These are phyloP conservation scores for Folsomia manolachei DNA, from an alignment of 2,888 invertebrate species.

Conservation along the genomic window DNA sequence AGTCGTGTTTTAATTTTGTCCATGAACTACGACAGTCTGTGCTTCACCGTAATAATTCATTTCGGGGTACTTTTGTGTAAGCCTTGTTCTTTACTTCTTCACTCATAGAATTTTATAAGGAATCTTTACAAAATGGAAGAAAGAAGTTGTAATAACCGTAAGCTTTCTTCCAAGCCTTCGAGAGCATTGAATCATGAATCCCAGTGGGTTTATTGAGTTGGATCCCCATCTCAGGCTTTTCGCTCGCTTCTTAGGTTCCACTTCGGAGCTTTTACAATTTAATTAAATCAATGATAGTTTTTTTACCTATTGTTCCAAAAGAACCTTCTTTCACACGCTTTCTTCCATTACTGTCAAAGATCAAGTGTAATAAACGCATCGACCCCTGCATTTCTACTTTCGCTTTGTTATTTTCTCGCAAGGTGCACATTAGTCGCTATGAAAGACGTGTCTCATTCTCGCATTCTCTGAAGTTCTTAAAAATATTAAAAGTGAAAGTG, in stretches of 20 bases:
- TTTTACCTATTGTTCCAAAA: conserved; percentile 9
- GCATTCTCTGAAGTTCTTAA: background rate
- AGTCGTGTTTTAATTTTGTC: no score
- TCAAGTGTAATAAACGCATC: background rate
- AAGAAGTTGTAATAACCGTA: no score
- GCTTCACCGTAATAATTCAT: no score
- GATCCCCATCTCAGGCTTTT: background rate
- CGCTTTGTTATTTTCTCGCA: background rate
- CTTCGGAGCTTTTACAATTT: conserved; percentile 6
- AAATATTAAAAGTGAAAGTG: background rate
- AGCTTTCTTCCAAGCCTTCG: background rate
- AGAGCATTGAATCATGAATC: background rate
- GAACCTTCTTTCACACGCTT: conserved; percentile 9
- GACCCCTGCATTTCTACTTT: background rate
- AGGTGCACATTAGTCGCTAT: no score
- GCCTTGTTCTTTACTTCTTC: no score
- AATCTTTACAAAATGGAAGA: no score
- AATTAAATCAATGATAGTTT: conserved; percentile 19
- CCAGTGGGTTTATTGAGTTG: background rate
- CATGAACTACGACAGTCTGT: no score
- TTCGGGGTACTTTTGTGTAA: no score
- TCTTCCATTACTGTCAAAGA: background rate
- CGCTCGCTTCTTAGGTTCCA: background rate
- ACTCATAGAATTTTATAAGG: no score
- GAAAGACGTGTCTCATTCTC: no score